Conservation (phyloP, 2,113 vertebrate genomes). For the Glareola pratincola region DNA sequence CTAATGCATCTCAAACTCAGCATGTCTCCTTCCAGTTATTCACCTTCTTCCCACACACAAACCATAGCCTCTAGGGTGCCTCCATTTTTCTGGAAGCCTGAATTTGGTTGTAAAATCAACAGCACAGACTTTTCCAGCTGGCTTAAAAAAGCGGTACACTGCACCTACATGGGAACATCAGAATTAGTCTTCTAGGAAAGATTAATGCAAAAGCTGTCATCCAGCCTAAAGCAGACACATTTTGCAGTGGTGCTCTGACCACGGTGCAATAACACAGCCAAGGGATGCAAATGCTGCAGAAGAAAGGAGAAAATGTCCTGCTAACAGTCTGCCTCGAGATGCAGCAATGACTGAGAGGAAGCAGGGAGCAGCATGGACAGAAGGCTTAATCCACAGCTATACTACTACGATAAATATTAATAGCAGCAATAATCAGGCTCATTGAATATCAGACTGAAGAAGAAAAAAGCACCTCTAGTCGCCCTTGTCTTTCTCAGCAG, state of each 20-base stretch:
- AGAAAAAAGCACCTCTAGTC: background rate
- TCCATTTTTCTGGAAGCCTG: background rate
- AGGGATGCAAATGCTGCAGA: background rate
- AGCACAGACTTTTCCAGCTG: background rate
- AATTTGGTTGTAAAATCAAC: background rate
- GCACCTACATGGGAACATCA: background rate
- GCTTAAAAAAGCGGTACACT: background rate
- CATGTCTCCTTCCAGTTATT: background rate
- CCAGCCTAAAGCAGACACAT: background rate
- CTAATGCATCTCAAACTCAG: background rate
- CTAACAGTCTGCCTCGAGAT: background rate
- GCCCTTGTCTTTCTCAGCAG: background rate
- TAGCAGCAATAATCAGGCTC: background rate
- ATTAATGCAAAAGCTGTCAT: background rate
- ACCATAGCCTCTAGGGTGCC: background rate
- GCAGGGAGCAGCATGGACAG: background rate
- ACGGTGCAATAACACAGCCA: background rate
- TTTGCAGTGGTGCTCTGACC: background rate
- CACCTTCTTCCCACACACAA: background rate
- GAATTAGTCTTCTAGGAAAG: background rate
- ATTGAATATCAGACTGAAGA: background rate
- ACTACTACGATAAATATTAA: background rate
- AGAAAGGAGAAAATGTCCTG: background rate
- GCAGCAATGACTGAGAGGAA: background rate
- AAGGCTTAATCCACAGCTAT: background rate